Evolutionary conservation across 1,140 invertebrate species (phyloP).

Genomic region (Drosophila arizonae): DNA sequence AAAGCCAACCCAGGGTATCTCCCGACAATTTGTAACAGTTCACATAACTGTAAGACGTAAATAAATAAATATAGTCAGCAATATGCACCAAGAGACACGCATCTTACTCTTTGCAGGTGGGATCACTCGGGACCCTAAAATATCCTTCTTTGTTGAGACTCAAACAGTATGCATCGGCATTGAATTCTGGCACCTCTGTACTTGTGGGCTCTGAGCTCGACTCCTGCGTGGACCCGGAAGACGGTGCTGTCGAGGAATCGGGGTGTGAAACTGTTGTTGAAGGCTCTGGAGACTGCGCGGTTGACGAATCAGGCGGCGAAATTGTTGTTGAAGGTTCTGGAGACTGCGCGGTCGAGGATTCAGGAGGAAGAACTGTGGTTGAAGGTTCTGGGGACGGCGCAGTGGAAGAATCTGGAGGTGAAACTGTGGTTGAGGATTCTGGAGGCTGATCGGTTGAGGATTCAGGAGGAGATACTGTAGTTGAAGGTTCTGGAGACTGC

Average conservation of each 20-base stretch:
- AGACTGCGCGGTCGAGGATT: not conserved
- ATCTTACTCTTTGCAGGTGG: slow-evolving; percentile 58
- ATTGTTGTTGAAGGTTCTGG: slow-evolving; percentile 10
- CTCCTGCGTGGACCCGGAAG: too few relatives aligned
- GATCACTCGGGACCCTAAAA: slow-evolving; percentile 47
- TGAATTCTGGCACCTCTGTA: slow-evolving; percentile 14
- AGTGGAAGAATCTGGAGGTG: not conserved
- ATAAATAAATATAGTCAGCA: not conserved
- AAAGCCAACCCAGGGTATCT: slow-evolving; percentile 61
- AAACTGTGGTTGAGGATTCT: not conserved
- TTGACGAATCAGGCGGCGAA: slow-evolving; percentile 18
- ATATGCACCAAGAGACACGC: not conserved
- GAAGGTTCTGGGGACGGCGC: slow-evolving; percentile 23
- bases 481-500: slow-evolving; percentile 16
- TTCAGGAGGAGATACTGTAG: too few relatives aligned
- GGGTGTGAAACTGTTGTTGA: too few relatives aligned
- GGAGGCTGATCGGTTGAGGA: slow-evolving; percentile 5
- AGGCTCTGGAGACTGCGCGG: too few relatives aligned
- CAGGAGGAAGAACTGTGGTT: slow-evolving; percentile 11
- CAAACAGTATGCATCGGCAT: slow-evolving; percentile 45
- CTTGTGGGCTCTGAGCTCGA: not conserved
- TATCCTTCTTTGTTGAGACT: slow-evolving; percentile 39
- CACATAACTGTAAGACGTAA: slow-evolving; percentile 49
- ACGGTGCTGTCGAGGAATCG: too few relatives aligned
- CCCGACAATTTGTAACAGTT: slow-evolving; percentile 53